Base-by-base conservation (phyloP, 2,113 vertebrate species). In the Oryzias celebensis region DNA sequence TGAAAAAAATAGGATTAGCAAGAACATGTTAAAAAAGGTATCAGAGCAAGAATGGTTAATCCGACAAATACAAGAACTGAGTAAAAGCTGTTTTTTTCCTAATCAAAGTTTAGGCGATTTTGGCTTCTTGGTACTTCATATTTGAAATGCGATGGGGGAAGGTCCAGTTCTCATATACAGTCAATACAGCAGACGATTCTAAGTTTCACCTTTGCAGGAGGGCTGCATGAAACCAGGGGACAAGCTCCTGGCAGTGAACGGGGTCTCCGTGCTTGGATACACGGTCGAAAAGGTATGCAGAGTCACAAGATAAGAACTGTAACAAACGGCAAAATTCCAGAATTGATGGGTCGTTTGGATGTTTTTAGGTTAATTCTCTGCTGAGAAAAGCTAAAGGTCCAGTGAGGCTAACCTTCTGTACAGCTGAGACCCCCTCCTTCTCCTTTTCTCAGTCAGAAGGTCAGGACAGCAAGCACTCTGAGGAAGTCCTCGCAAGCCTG, bases 231-330 rank as follows among this genome's bases (percentile, higher is more conserved):
- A 91, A 79, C 83, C 93, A 59, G 96, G 93, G 66, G 93, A 96
- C 86, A 90, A 78, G 51, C 93, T 96, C 65, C 78, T 94, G 58
- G 89, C 93, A 52, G 88, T 96, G 60, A 94, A 98, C 74, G 92
- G 94, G 73, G 93, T 96, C 89, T 85, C 91, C 41, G 93, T 94
- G 79, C 73, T 89, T 7, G 93, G 93, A 10, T 90, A 88, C 83
- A 90, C 92, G 65, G 86, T 93, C 75, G 94, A 98, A 80, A 93
- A 95, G 94, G 96, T 98, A 86, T 14, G 14, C 14, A 10, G 4
- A 23, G 24, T 41, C 41, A 49, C 16, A 48, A 42, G 48, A 67
- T 41, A 26, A 15, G 20, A 54, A 17, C 8, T 49, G 2, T 42
- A 22, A 61, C 10, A 4, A 14, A 17, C 28, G 8, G 36, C 12